Percentiles rank a stretch among this genome's conserved stretches.
Evolutionary conservation across 1,140 invertebrate species (phyloP).

Genomic region (Atopsyche davidsoni): DNA sequence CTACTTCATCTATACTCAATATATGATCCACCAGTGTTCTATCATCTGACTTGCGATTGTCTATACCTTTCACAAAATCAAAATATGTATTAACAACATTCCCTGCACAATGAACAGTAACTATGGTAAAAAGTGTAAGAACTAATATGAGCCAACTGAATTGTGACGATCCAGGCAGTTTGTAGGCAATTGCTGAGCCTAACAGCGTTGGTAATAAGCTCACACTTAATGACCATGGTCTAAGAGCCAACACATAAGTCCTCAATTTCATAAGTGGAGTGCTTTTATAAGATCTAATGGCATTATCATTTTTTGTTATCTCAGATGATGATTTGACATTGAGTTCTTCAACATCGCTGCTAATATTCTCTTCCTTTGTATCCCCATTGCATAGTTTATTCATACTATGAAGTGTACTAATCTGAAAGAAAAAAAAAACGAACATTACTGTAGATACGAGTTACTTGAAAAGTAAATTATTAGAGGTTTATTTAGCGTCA

Average conservation of each 20-base stretch:
- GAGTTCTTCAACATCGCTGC: background rate
- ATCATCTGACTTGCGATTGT: slow-evolving; percentile 87
- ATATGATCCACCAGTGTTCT: slow-evolving; percentile 88
- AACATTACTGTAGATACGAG: background rate
- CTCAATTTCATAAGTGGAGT: slow-evolving; percentile 75
- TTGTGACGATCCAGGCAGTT: slow-evolving; percentile 58
- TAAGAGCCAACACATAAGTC: slow-evolving; percentile 76
- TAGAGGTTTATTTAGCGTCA: background rate
- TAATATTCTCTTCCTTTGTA: background rate
- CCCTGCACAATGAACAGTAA: slow-evolving; percentile 90
- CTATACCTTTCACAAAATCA: slow-evolving; percentile 90
- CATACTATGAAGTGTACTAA: slow-evolving; percentile 5
- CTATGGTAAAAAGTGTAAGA: slow-evolving; percentile 74
- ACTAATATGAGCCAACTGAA: slow-evolving; percentile 76
- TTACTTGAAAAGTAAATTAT: background rate
- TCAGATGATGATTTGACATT: background rate
- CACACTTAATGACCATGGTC: slow-evolving; percentile 89
- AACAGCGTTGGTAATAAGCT: slow-evolving; percentile 84
- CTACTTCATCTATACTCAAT: slow-evolving; percentile 78
- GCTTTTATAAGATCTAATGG: slow-evolving; percentile 22
- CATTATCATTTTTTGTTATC: background rate
- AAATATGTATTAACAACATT: slow-evolving; percentile 97
- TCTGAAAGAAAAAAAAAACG: slow-evolving; percentile 10
- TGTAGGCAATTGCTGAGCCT: slow-evolving; percentile 81
- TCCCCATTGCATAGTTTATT: slow-evolving; percentile 23